Conservation (phyloP, 2,888 invertebrate genomes). For the Arge pagana region DNA sequence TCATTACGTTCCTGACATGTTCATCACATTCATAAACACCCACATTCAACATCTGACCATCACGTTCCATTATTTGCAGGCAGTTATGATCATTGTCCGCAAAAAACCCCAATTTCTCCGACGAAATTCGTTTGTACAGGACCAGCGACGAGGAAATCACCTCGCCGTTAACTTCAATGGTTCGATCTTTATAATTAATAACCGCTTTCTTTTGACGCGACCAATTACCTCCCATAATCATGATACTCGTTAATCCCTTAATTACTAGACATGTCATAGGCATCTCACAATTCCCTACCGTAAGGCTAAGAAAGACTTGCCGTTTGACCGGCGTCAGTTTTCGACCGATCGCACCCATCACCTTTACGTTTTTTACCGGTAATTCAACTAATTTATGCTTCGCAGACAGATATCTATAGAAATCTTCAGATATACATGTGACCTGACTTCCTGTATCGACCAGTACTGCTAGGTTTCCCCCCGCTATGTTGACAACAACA, state of each 20-base stretch:
- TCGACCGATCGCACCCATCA: conserved; percentile 20
- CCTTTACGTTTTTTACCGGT: conserved; percentile 24
- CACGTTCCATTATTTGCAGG: too few species aligned
- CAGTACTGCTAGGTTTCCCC: conserved; percentile 7
- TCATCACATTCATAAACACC: too few species aligned
- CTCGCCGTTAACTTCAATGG: conserved; percentile 12
- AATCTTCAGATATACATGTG: conserved; percentile 22
- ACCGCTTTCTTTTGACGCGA: conserved; percentile 19
- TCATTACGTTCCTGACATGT: too few species aligned
- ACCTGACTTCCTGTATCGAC: conserved; percentile 28
- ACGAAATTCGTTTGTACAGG: not conserved
- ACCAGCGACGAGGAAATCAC: conserved; percentile 3
- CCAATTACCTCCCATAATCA: conserved; percentile 32
- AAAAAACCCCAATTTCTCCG: conserved; percentile 10
- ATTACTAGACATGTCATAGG: conserved; percentile 23
- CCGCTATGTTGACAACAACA: conserved; percentile 15
- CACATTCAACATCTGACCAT: too few species aligned
- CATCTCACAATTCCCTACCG: conserved; percentile 1
- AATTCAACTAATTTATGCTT: conserved; percentile 21
- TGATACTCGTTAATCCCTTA: conserved; percentile 20
- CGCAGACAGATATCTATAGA: conserved; percentile 11
- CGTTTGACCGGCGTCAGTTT: conserved; percentile 5
- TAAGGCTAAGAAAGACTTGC: conserved; percentile 22
- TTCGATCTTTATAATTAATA: conserved; percentile 22
- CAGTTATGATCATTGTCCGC: too few species aligned